phyloP scores from a whole-genome alignment of 2,888 invertebrate genomes.

The Embidobia sp. region DNA sequence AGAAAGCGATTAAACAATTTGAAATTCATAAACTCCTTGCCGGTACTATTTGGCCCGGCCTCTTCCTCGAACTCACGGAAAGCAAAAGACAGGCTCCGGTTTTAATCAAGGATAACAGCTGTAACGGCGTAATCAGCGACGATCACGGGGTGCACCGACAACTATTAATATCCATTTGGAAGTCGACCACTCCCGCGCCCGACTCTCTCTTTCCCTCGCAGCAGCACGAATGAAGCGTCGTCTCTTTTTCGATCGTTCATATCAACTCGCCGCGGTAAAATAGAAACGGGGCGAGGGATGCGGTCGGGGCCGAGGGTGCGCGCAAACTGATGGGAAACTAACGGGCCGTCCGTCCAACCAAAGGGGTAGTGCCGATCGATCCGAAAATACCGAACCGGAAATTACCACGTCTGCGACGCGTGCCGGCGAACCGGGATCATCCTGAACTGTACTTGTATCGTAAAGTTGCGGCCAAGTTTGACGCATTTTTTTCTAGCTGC shows the following conservation, averaged over 20 bases:
- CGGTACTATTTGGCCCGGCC: conserved; percentile 18
- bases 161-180: conserved; percentile 78
- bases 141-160: conserved; percentile 73
- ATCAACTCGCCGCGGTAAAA: conserved; percentile 53
- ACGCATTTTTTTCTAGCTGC: conserved; percentile 44
- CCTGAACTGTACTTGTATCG: conserved; percentile 44
- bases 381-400: conserved; percentile 70
- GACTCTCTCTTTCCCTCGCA: conserved; percentile 43
- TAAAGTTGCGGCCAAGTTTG: conserved; percentile 52
- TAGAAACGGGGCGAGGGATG: conserved; percentile 50
- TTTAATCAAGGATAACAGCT: conserved; percentile 78
- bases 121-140: conserved; percentile 76
- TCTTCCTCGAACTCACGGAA: conserved; percentile 30
- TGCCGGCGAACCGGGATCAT: conserved; percentile 57
- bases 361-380: conserved; percentile 75
- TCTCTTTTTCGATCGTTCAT: conserved; percentile 59
- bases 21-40: background rate
- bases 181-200: conserved; percentile 65
- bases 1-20: too few species aligned
- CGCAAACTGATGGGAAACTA: conserved; percentile 64
- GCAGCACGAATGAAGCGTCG: conserved; percentile 26
- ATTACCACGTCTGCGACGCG: conserved; percentile 65
- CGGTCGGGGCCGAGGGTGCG: conserved; percentile 44
- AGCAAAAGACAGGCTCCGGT: conserved; percentile 64
- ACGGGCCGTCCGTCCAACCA: conserved; percentile 50